These are phyloP conservation scores for Cheiracanthium punctorium DNA, from an alignment of 2,888 invertebrate genomes.

Conservation along the genomic window DNA sequence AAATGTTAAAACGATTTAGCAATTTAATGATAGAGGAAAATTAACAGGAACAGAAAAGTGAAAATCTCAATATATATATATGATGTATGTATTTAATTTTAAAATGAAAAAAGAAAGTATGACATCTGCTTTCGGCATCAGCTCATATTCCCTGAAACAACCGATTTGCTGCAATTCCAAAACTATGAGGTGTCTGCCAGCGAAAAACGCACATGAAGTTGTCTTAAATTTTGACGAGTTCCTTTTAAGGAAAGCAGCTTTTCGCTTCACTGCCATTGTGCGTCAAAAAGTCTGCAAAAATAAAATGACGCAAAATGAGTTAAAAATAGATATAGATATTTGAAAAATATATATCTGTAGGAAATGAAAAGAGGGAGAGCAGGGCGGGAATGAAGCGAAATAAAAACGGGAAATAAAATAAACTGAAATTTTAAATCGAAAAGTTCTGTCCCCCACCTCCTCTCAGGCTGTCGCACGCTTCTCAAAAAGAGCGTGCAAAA, in stretches of 20 bases:
- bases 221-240: conserved; percentile 60
- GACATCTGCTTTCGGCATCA: conserved; percentile 65
- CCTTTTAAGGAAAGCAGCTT: conserved; percentile 43
- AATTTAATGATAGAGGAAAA: conserved; percentile 32
- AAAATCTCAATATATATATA: too few species aligned
- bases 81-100: too few species aligned
- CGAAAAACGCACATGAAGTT: conserved; percentile 32
- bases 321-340: conserved; percentile 57
- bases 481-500: conserved; percentile 39
- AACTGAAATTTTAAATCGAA: conserved; percentile 67
- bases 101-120: too few species aligned
- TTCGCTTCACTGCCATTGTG: conserved; percentile 42
- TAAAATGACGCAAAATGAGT: conserved; percentile 32
- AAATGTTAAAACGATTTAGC: conserved; percentile 39
- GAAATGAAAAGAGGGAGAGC: conserved; percentile 16
- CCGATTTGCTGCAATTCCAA: conserved; percentile 49
- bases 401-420: conserved; percentile 47
- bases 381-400: conserved; percentile 50
- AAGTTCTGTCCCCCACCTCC: conserved; percentile 29
- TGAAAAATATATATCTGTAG: conserved; percentile 46
- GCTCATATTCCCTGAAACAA: conserved; percentile 56
- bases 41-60: not conserved
- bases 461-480: too few species aligned
- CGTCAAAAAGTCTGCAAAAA: conserved; percentile 49
- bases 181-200: conserved; percentile 47